Conservation (phyloP, 2,888 invertebrate species). For the Cordilura impudica region DNA sequence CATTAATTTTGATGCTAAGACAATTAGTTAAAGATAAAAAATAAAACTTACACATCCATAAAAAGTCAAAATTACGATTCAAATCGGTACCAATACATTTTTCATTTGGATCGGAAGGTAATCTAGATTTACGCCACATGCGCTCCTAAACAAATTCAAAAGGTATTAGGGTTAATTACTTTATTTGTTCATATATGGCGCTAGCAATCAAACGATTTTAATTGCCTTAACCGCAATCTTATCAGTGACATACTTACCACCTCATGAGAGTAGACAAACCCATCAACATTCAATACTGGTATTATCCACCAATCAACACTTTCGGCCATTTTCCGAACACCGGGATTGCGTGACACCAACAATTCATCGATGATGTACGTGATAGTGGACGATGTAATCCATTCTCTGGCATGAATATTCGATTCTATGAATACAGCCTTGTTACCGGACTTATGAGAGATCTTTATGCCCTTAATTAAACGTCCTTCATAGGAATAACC, state of each 20-base stretch:
- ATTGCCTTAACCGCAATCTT: too few relatives aligned
- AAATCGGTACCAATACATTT: conserved; percentile 74
- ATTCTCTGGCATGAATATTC: conserved; percentile 83
- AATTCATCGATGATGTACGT: conserved; percentile 85
- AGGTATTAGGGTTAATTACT: not conserved
- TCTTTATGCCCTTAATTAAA: conserved; percentile 79
- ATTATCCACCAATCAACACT: conserved; percentile 86
- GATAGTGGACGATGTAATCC: conserved; percentile 85
- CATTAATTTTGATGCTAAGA: too few relatives aligned
- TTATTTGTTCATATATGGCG: not conserved
- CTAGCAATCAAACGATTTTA: not conserved
- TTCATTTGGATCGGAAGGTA: conserved; percentile 73
- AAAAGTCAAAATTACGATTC: conserved; percentile 72
- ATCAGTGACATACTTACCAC: conserved; percentile 80
- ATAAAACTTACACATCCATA: conserved; percentile 69
- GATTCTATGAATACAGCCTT: conserved; percentile 82
- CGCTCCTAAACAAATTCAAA: conserved; percentile 78
- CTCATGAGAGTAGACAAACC: conserved; percentile 82
- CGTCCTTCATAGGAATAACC: conserved; percentile 81
- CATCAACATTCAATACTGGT: conserved; percentile 86
- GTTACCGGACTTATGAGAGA: conserved; percentile 75
- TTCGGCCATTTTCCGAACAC: conserved; percentile 81
- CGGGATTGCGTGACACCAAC: conserved; percentile 80
- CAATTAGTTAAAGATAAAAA: too few relatives aligned
- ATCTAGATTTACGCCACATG: conserved; percentile 83